These are phyloP conservation scores for Balaenoptera acutorostrata DNA, from an alignment of 2,113 vertebrate species.

Conservation along the genomic window DNA sequence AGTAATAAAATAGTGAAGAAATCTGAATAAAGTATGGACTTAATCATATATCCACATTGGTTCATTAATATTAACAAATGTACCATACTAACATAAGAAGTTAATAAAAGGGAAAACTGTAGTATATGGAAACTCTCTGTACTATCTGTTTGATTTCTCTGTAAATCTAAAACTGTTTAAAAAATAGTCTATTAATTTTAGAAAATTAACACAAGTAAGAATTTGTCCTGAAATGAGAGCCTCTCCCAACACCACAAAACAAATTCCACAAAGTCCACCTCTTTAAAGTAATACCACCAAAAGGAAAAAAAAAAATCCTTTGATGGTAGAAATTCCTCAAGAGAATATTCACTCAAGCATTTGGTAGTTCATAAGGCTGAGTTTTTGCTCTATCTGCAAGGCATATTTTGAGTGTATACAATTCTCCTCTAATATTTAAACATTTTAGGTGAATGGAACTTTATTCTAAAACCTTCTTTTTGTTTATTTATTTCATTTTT, in stretches of 20 bases:
- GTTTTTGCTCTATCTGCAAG: background rate
- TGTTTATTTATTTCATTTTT: background rate
- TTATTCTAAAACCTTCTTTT: background rate
- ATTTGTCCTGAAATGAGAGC: background rate
- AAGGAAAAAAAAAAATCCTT: background rate
- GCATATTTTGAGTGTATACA: background rate
- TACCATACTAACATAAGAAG: background rate
- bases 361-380: background rate
- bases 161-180: background rate
- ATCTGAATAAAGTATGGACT: background rate
- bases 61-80: background rate
- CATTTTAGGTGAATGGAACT: background rate
- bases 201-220: background rate
- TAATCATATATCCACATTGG: background rate
- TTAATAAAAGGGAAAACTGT: background rate
- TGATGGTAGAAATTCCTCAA: background rate
- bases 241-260: background rate
- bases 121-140: background rate
- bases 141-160: background rate
- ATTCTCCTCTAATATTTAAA: background rate
- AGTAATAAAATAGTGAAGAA: background rate
- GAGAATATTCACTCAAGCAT: background rate
- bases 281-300: background rate
- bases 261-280: background rate
- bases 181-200: background rate